Percentiles rank a stretch among this genome's conserved stretches.
Conservation (phyloP, 2,888 invertebrate genomes). For the Cheilosia scutellata region DNA sequence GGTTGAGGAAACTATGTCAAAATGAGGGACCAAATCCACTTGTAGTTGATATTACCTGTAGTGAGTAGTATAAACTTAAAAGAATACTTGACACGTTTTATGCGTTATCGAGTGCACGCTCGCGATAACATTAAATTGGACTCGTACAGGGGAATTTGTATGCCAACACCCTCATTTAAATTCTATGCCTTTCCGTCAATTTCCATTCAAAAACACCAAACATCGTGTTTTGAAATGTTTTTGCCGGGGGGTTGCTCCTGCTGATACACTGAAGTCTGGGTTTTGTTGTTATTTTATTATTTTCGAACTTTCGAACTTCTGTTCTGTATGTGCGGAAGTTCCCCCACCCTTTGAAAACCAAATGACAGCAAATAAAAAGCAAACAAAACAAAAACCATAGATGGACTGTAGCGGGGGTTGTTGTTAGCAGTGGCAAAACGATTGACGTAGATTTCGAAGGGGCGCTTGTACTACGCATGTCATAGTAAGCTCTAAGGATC, state of each 20-base stretch:
- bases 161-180: constrained; percentile 5
- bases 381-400: not conserved
- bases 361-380: constrained; percentile 25
- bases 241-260: not conserved
- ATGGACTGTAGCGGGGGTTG: not conserved
- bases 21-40: constrained; percentile 11
- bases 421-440: constrained; percentile 22
- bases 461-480: constrained; percentile 23
- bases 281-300: constrained; percentile 44
- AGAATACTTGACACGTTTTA: constrained; percentile 32
- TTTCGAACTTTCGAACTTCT: constrained; percentile 23
- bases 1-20: constrained; percentile 18
- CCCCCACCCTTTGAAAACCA: constrained; percentile 13
- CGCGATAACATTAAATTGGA: constrained; percentile 10
- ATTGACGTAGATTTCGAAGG: constrained; percentile 24
- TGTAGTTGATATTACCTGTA: constrained; percentile 19
- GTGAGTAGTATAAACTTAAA: constrained; percentile 11
- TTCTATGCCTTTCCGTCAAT: not conserved
- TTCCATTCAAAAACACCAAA: constrained; percentile 37
- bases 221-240: constrained; percentile 35
- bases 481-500: constrained; percentile 31
- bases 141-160: not conserved
- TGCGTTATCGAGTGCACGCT: constrained; percentile 61
- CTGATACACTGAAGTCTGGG: not conserved
- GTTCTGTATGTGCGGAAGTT: constrained; percentile 8